Percentiles rank a stretch among this genome's conserved stretches.
Evolutionary conservation across 2,888 invertebrate species (phyloP).

Genomic region (Trissoscelio sp.): DNA sequence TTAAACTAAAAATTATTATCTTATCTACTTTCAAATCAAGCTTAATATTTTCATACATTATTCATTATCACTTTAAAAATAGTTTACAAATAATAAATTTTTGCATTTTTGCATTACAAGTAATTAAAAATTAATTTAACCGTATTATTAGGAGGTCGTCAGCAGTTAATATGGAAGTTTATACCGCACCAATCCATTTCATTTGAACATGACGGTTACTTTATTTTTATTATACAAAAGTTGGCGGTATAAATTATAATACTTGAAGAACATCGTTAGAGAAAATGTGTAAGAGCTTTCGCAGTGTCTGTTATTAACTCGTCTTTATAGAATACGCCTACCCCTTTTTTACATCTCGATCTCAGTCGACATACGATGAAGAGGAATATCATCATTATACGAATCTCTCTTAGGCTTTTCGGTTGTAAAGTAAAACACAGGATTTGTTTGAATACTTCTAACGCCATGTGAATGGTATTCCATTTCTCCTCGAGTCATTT

Average conservation of each 20-base stretch:
- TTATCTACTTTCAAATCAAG: too few species aligned
- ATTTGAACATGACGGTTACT: constrained; percentile 13
- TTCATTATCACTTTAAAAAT: too few species aligned
- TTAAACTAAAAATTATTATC: neutral
- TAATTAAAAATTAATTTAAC: constrained; percentile 16
- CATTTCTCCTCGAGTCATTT: constrained; percentile 63
- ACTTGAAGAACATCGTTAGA: constrained; percentile 57
- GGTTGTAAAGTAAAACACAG: constrained; percentile 55
- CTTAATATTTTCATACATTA: too few species aligned
- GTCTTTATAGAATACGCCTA: constrained; percentile 60
- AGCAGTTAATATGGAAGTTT: constrained; percentile 5
- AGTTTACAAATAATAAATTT: too few species aligned
- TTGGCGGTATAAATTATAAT: constrained; percentile 52
- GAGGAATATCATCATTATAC: constrained; percentile 64
- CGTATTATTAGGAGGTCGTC: constrained; percentile 10
- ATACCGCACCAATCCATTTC: constrained; percentile 8
- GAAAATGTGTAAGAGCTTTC: constrained; percentile 57
- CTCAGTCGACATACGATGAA: constrained; percentile 57
- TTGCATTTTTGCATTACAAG: neutral
- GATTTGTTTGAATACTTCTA: constrained; percentile 62
- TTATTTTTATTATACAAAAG: constrained; percentile 33
- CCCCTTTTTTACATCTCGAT: constrained; percentile 57
- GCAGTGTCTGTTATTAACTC: constrained; percentile 64
- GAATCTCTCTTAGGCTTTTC: constrained; percentile 60
- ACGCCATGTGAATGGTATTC: constrained; percentile 51